phyloP scores from a whole-genome alignment of 2,888 invertebrate species.

The Netelia inedita region DNA sequence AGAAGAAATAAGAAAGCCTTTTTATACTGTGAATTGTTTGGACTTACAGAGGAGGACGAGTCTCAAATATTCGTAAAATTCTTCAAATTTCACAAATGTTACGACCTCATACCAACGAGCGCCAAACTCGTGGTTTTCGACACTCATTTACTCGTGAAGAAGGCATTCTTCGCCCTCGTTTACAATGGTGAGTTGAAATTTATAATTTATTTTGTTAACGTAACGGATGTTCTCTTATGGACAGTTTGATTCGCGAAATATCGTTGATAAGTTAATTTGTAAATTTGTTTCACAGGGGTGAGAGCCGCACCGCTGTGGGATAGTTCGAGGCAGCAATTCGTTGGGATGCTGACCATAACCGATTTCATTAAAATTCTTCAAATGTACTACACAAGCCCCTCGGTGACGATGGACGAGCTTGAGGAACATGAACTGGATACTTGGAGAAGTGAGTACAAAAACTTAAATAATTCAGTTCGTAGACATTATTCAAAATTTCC shows the following conservation, averaged over 20 bases:
- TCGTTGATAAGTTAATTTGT: background rate
- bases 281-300: constrained; percentile 89
- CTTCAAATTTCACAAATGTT: constrained; percentile 99
- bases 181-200: constrained; percentile 92
- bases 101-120: constrained; percentile 99
- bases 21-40: constrained; percentile 81
- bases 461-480: background rate
- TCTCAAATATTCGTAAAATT: constrained; percentile 99
- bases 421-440: constrained; percentile 99
- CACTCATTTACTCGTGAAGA: constrained; percentile 98
- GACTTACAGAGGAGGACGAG: constrained; percentile 96
- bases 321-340: constrained; percentile 95
- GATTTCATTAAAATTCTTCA: constrained; percentile 99
- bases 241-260: background rate
- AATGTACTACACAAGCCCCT: constrained; percentile 98
- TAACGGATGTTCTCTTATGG: background rate
- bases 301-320: constrained; percentile 99
- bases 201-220: background rate
- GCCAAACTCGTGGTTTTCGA: constrained; percentile 99
- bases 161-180: constrained; percentile 99
- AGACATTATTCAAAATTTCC: background rate
- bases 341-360: constrained; percentile 99
- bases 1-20: constrained; percentile 79
- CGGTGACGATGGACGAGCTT: constrained; percentile 97
- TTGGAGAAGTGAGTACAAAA: constrained; percentile 92